Evolutionary conservation across 92 coral and sea anemone species (phyloP), one percentile per base, ranked within the genome.

Genomic region (Virgularia gustaviana): DNA sequence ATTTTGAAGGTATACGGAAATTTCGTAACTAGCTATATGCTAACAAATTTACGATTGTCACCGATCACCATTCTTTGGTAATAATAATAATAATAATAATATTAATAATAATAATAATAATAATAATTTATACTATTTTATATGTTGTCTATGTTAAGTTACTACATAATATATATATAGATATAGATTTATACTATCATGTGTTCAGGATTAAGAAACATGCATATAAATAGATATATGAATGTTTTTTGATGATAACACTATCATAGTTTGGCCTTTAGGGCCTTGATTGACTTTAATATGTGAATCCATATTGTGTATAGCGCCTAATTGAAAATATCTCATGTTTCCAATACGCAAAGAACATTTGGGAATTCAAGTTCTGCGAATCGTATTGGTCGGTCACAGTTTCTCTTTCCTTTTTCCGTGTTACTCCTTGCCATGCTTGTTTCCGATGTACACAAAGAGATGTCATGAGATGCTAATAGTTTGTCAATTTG

Each of bases 281-380:
- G n/a, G n/a, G n/a, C n/a, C n/a, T n/a, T n/a, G n/a, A n/a, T n/a
- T n/a, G n/a, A n/a, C n/a, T n/a, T n/a, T n/a, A n/a, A n/a, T n/a
- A n/a, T n/a, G n/a, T n/a, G 55, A 47, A 47, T 47, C 6, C 22
- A 15, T 47, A 19, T 15, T 15, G 7, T 4, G 22, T 5, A 47
- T 15, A 5, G 3, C 22, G 15, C 28, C 30, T 12, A 29, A 9
- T 59, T 12, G 9, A 24, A 4, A 9, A 25, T 16, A 36, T 6
- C 18, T 83, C 86, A 92, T 79, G 96, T 85, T 49, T 92, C 98
- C 45, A 92, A 61, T 25, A 96, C 94, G 65, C 98, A 89, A 30
- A 92, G 88, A 68, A 89, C 90, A 66, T 89, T 92, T 62, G 87
- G 96, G 71, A 92, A 87, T 6, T 92, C 98, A 11, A 92, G 59